Conservation (phyloP, 2,888 invertebrate species). For the Drosophila merina region DNA sequence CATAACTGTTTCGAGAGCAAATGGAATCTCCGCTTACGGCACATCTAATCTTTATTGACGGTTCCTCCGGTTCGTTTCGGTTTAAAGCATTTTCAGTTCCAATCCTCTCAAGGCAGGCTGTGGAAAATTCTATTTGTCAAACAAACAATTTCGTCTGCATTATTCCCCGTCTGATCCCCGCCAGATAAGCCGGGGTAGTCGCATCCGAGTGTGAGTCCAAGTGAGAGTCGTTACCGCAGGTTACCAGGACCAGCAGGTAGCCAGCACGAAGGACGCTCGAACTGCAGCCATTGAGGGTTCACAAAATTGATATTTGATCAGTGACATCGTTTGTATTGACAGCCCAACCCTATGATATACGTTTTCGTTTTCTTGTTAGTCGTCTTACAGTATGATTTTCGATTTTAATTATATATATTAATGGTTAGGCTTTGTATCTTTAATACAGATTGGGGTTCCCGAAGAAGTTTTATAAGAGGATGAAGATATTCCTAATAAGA, state of each 20-base stretch:
- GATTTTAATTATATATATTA: not conserved
- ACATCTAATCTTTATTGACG: conserved; percentile 74
- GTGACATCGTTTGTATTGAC: conserved; percentile 2
- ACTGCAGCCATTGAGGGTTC: not conserved
- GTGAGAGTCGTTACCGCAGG: conserved; percentile 50
- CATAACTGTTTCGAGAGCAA: conserved; percentile 54
- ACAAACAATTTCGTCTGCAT: conserved; percentile 67
- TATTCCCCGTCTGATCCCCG: conserved; percentile 40
- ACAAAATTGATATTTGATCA: not conserved
- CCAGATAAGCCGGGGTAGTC: conserved; percentile 42
- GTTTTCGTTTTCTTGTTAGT: not conserved
- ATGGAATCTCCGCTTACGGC: conserved; percentile 67
- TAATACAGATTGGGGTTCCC: not conserved
- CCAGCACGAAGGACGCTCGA: not conserved
- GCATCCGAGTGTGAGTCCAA: conserved; percentile 18
- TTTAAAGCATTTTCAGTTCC: conserved; percentile 17
- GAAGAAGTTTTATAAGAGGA: not conserved
- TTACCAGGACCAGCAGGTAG: conserved; percentile 58
- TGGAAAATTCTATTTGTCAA: conserved; percentile 71
- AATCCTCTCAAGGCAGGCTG: conserved; percentile 16
- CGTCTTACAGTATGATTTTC: not conserved
- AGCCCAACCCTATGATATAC: not conserved
- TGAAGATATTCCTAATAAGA: not conserved
- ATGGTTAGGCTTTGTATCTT: not conserved
- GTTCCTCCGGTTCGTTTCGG: conserved; percentile 21